phyloP scores from a whole-genome alignment of 1,140 invertebrate genomes.

The Stenopsyche tienmushanensis region DNA sequence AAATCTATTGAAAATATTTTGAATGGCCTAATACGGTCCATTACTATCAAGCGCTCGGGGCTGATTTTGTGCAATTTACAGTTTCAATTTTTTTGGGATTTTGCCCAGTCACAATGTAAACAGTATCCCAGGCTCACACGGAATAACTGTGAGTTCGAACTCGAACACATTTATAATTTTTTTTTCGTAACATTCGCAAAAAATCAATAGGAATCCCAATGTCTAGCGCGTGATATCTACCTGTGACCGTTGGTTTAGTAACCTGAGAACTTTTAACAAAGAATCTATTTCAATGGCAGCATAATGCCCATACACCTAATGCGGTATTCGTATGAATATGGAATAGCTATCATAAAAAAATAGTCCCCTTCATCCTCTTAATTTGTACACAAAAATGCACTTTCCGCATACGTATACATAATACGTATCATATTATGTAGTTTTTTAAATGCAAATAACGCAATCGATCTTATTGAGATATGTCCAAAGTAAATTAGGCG shows the following conservation, averaged over 20 bases:
- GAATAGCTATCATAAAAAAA: conserved; percentile 13
- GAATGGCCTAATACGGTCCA: conserved; percentile 18
- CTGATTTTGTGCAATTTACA: conserved; percentile 40
- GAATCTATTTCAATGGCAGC: conserved; percentile 23
- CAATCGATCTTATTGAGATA: too few species aligned
- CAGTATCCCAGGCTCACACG: conserved; percentile 24
- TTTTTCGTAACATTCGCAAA: conserved; percentile 30
- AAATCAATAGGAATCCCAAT: conserved; percentile 35
- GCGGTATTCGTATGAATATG: conserved; percentile 27
- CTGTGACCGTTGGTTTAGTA: conserved; percentile 38
- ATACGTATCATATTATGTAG: too few species aligned
- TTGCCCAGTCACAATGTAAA: conserved; percentile 41
- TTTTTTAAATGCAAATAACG: too few species aligned
- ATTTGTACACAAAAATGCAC: conserved; percentile 23
- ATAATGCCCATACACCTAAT: conserved; percentile 20
- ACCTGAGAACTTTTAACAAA: conserved; percentile 25
- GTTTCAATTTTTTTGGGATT: conserved; percentile 38
- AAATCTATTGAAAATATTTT: too few species aligned
- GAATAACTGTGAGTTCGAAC: conserved; percentile 36
- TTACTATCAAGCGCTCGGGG: conserved; percentile 8
- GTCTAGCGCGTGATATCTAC: conserved; percentile 38
- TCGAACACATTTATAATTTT: conserved; percentile 21
- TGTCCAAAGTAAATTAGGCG: too few species aligned
- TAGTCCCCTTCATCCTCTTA: conserved; percentile 5
- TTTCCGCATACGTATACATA: not conserved